Percentiles rank a stretch among this genome's conserved stretches.
phyloP scores from a whole-genome alignment of 2,113 vertebrate genomes.

The Sceloporus tristichus region DNA sequence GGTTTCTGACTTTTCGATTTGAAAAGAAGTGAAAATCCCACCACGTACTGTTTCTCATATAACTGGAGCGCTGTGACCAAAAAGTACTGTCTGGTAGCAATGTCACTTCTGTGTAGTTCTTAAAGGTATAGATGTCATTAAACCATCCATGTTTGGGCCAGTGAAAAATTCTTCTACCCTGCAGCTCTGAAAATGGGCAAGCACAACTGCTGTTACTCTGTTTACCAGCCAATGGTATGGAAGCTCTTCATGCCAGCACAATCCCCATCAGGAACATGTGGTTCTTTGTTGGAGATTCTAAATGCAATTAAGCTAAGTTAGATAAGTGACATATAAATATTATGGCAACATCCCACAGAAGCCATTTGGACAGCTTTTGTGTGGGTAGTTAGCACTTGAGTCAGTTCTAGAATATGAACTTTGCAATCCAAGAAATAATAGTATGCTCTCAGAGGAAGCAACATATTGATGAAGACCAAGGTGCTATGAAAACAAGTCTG shows the following conservation, averaged over 20 bases:
- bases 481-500: no score
- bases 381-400: neutral
- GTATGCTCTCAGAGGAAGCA: neutral
- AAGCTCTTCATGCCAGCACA: slow-evolving; percentile 9
- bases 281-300: neutral
- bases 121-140: neutral
- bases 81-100: neutral
- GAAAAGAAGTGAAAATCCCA: neutral
- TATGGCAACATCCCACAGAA: neutral
- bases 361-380: neutral
- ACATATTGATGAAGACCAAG: neutral
- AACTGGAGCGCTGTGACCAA: neutral
- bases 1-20: neutral
- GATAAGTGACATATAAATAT: slow-evolving; percentile 1
- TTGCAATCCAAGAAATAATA: slow-evolving; percentile 6
- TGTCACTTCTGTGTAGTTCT: neutral
- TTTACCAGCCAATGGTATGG: neutral
- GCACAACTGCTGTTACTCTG: neutral
- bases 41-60: neutral
- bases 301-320: neutral
- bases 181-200: neutral
- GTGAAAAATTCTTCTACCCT: neutral
- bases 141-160: neutral
- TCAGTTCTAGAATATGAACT: neutral
- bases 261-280: neutral